phyloP scores from a whole-genome alignment of 2,113 vertebrate genomes.

The Perognathus longimembris region DNA sequence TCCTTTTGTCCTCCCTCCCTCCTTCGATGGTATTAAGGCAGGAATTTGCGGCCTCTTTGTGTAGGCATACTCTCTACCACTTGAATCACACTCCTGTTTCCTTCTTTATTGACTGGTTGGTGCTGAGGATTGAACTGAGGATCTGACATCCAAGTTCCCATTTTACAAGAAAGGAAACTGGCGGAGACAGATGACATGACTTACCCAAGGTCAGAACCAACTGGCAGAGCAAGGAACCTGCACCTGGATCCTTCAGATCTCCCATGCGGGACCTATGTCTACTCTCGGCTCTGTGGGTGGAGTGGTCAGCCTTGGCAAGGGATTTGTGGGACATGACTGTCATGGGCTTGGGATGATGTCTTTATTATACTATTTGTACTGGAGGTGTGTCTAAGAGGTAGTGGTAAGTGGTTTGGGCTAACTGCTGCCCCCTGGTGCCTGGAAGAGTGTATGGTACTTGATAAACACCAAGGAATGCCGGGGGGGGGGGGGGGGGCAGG shows the following conservation, averaged over 20 bases:
- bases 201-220: conserved; percentile 3
- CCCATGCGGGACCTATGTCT: no score
- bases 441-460: neutral
- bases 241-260: neutral
- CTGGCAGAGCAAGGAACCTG: neutral
- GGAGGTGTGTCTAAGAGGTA: neutral
- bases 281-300: neutral
- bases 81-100: neutral
- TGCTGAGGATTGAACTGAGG: neutral
- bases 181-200: conserved; percentile 3
- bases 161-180: neutral
- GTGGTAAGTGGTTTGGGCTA: neutral
- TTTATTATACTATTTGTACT: neutral
- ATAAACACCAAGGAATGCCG: no score
- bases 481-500: no score
- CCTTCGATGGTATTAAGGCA: no score
- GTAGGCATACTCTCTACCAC: no score
- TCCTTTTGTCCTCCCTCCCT: no score
- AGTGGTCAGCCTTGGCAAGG: neutral
- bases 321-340: neutral
- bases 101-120: neutral
- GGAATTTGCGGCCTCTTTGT: no score
- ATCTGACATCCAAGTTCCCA: neutral
- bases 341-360: neutral
- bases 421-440: neutral